Percentiles rank a stretch among this genome's conserved stretches.
Evolutionary conservation across 2,888 invertebrate genomes (phyloP).

Genomic region (Pandemis cinnamomeana): DNA sequence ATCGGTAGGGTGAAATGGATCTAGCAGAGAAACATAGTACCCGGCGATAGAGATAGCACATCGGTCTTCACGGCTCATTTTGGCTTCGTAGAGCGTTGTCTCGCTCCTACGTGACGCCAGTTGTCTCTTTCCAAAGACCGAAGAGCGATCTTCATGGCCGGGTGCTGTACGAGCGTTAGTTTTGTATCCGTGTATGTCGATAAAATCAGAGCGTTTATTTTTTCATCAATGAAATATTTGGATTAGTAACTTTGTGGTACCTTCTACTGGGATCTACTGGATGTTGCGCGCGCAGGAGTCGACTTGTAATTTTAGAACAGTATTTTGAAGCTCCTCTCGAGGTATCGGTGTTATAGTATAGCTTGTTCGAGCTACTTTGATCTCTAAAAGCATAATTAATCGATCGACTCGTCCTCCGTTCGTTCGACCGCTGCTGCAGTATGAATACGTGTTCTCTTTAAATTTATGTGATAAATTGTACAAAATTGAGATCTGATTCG

Average conservation of each 20-base stretch:
- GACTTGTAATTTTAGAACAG: slow-evolving; percentile 32
- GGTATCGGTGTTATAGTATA: slow-evolving; percentile 25
- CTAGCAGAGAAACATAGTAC: slow-evolving; percentile 45
- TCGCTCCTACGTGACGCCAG: too few species aligned
- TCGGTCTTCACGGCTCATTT: too few species aligned
- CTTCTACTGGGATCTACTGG: slow-evolving; percentile 44
- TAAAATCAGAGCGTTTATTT: slow-evolving; percentile 72
- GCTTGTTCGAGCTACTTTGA: slow-evolving; percentile 44
- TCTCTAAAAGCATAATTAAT: slow-evolving; percentile 58
- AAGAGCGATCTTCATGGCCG: too few species aligned
- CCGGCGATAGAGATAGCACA: too few species aligned
- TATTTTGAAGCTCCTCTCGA: slow-evolving; percentile 25
- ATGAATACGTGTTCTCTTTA: slow-evolving; percentile 67
- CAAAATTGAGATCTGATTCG: slow-evolving; percentile 77
- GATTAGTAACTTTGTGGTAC: slow-evolving; percentile 52
- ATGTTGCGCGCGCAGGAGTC: background rate
- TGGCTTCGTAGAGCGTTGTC: too few species aligned
- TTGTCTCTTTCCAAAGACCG: too few species aligned
- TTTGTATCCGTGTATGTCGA: slow-evolving; percentile 68
- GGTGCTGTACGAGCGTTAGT: slow-evolving; percentile 56
- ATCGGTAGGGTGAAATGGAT: slow-evolving; percentile 58
- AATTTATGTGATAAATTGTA: slow-evolving; percentile 80
- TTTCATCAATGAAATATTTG: slow-evolving; percentile 69
- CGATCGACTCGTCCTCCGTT: slow-evolving; percentile 49
- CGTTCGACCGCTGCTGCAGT: slow-evolving; percentile 54